Evolutionary conservation across 2,797 vertebrate genomes (phyloP).

Genomic region (Etheostoma perlongum): DNA sequence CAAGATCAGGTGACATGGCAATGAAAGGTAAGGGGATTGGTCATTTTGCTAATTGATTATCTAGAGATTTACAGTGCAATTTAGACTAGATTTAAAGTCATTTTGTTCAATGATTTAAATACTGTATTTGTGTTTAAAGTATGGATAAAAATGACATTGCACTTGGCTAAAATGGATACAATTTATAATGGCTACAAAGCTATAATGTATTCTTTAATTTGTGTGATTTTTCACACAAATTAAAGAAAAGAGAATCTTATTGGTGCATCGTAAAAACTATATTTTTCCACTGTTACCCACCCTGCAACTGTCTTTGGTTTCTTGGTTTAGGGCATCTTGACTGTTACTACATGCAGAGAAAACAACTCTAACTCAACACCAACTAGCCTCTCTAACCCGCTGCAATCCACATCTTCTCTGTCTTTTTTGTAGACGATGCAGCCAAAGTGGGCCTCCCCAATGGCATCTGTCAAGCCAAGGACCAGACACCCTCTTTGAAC

Average conservation of each 20-base stretch:
- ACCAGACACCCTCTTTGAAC: constrained; percentile 54
- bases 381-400: neutral
- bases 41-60: no score
- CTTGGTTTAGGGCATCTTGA: neutral
- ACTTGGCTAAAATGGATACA: neutral
- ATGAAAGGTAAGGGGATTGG: constrained; percentile 73
- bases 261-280: neutral
- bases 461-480: constrained; percentile 46
- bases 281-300: neutral
- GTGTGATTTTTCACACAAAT: neutral
- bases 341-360: neutral
- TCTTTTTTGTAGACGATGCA: constrained; percentile 58
- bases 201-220: neutral
- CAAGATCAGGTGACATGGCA: constrained; percentile 9
- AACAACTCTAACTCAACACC: neutral
- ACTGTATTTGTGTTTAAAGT: neutral
- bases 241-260: neutral
- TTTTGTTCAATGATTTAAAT: neutral
- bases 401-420: neutral
- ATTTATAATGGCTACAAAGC: neutral
- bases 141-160: neutral
- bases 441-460: constrained; percentile 59
- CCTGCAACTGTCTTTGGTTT: neutral
- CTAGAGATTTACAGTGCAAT: neutral
- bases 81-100: neutral